Percentiles rank a stretch among this genome's conserved stretches.
Evolutionary conservation across 1,140 invertebrate genomes (phyloP).

Genomic region (Nasonia vitripennis): DNA sequence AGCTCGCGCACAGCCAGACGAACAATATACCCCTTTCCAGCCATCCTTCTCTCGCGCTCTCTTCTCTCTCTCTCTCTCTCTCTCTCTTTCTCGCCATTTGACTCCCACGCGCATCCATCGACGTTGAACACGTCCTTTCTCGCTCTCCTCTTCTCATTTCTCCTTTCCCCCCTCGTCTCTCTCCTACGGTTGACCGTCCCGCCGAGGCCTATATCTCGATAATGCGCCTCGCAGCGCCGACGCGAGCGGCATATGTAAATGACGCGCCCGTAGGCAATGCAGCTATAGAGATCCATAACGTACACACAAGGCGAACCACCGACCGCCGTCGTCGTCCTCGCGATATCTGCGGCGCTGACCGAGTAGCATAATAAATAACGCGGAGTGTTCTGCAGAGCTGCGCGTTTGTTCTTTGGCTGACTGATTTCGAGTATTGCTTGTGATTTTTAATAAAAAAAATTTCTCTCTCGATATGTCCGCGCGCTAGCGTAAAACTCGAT

Average conservation of each 20-base stretch:
- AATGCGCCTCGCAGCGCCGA: neutral
- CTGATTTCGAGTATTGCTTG: no score
- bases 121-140: neutral
- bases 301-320: neutral
- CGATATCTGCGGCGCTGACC: neutral
- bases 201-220: neutral
- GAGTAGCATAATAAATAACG: slow-evolving; percentile 5
- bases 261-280: neutral
- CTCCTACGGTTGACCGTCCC: neutral
- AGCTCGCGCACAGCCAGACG: neutral
- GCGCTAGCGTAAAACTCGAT: no score
- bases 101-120: neutral
- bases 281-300: neutral
- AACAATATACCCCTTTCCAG: neutral
- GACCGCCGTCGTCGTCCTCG: no score
- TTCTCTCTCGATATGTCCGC: no score
- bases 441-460: no score
- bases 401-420: neutral
- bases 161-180: neutral
- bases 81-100: neutral
- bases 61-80: neutral
- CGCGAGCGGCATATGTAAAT: neutral
- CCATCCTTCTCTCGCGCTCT: neutral
- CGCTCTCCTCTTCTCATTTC: neutral
- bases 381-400: neutral